Base-by-base conservation (phyloP, 2,797 vertebrate species). In the Eleutherodactylus coqui region DNA sequence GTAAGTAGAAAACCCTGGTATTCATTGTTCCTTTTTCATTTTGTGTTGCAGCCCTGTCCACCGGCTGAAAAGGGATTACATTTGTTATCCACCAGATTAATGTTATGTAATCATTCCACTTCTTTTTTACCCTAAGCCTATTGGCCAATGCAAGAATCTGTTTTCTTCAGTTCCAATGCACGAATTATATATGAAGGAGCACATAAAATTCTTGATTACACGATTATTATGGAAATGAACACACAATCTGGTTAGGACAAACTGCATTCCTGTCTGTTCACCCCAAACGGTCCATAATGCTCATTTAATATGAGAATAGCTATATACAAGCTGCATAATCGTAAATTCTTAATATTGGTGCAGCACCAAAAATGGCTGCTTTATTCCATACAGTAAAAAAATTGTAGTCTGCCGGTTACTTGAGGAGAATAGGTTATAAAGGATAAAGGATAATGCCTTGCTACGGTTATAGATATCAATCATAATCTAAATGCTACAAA, bases 1-100 rank as follows among this genome's bases (percentile, higher is more conserved):
- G 49, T 21, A 82, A 82, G 43, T 58, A 79, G 73, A 87, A 87
- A 84, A 83, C 38, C 62, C 85, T 86, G 70, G 72, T 53, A 55
- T 82, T 27, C 41, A 55, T 41, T 38, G 45, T 78, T 67, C 75
- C 10, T 43, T 36, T 69, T 69, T 51, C 45, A 72, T 53, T 78
- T 49, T 75, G 10, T 16, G 17, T 53, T 53, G 60, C 60, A 69
- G 62, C 47, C 17, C 62, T 32, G 75, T 43, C 49, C 69, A 11
- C 45, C 43, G 47, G 41, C 47, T 73, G 49, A 85, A n/a, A 69
- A 55, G 58, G 64, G 62, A 85, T 85, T 79, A 70, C 36, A 51
- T 62, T 36, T 70, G 75, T 84, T 64, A 67, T 79, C 45, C 47
- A 16, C 27, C 47, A 79, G 84, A 79, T 79, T 79, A 85, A 79